A percentile compares a stretch with the other conserved stretches of the same genome.
These are phyloP conservation scores for Macrosoma leucophasiata DNA, from an alignment of 2,888 invertebrate species.

Conservation along the genomic window DNA sequence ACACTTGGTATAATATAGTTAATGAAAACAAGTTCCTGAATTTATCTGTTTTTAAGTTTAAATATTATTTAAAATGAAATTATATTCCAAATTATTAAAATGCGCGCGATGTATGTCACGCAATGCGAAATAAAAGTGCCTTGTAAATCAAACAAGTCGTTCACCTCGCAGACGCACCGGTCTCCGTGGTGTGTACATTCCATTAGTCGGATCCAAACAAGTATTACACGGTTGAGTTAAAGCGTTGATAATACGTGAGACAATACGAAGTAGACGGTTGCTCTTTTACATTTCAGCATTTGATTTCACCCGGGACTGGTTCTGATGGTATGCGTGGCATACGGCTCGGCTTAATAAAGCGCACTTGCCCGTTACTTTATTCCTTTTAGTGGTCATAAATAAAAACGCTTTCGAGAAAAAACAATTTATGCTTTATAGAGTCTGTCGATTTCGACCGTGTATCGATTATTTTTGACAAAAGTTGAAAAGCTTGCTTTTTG, in stretches of 20 bases:
- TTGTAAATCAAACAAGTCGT: too few species aligned
- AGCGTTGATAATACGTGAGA: conserved; percentile 45
- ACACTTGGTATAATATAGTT: too few species aligned
- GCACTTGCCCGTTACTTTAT: conserved; percentile 66
- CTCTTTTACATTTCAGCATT: conserved; percentile 47
- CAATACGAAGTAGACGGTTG: conserved; percentile 37
- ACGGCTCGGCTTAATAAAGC: conserved; percentile 65
- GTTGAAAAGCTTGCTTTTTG: conserved; percentile 12
- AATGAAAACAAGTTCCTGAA: too few species aligned
- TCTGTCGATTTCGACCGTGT: conserved; percentile 40
- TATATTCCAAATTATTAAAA: too few species aligned
- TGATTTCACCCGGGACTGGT: conserved; percentile 50
- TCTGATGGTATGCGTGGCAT: conserved; percentile 46
- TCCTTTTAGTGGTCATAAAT: conserved; percentile 68
- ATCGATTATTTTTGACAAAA: conserved; percentile 7
- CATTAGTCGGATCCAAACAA: conserved; percentile 49
- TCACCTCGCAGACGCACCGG: too few species aligned
- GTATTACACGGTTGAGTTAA: conserved; percentile 59
- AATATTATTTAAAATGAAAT: too few species aligned
- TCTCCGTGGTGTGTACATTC: too few species aligned
- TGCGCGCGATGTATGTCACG: too few species aligned
- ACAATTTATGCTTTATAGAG: conserved; percentile 53
- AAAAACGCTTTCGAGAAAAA: conserved; percentile 57
- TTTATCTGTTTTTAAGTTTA: too few species aligned
- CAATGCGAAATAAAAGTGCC: too few species aligned